Evolutionary conservation across 2,113 vertebrate genomes (phyloP), one percentile per base, ranked within the genome.

Genomic region (Sylvietta virens): DNA sequence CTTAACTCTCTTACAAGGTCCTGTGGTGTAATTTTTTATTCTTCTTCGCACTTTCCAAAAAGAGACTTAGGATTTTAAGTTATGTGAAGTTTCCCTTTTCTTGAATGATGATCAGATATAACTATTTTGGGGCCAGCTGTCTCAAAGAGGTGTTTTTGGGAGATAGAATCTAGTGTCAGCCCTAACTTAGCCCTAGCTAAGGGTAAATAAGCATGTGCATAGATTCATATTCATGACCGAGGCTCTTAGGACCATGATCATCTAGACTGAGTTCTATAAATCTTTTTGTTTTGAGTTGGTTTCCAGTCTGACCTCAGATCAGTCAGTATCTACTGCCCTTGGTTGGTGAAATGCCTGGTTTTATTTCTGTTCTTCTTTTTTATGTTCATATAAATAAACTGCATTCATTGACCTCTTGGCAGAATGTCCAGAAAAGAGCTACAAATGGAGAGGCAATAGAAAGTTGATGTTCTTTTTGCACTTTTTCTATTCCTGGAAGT

Each of bases 1-100:
- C 79, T 90, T 93, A 92, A 79, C 64, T 88, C 91, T 95, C 90
- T 88, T 94, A 77, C 1, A 90, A 93, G 53, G 39, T 66, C 50
- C 69, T 13, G 44, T 76, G 56, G 76, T 90, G 93, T 94, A 18
- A 24, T 88, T 81, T 76, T 93, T 93, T 77, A 10, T 80, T 80
- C 56, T 91, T 33, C 44, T 70, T 78, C 57, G 42, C 2, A 3
- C 54, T 87, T 90, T 33, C 23, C 22, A 37, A 60, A 40, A 92
- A 51, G 47, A 48, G 20, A 53, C 39, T 53, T 61, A 21, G 72
- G 33, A 18, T n/a, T 21, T 37, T 67, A 64, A 70, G 33, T 57
- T 40, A 13, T 39, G 9, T 86, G 27, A 87, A 64, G 30, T 77
- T 78, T 80, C 37, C 31, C 21, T 72, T 80, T 72, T 78, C 39